Conservation (phyloP, 2,888 invertebrate genomes). For the Polydrusus cervinus region DNA sequence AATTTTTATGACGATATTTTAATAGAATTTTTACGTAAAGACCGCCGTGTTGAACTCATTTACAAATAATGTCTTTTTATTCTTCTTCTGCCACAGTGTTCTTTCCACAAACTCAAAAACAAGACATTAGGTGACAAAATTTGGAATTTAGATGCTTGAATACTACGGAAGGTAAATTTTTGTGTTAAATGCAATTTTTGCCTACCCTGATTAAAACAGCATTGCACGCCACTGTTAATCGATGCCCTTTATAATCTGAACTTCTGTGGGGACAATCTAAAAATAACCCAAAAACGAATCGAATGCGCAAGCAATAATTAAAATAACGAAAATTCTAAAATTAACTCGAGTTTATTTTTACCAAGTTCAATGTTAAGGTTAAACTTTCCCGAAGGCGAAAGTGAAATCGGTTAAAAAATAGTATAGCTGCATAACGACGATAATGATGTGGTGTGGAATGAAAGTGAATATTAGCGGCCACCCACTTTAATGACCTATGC, state of each 20-base stretch:
- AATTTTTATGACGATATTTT: too few relatives aligned
- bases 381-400: slow-evolving; percentile 30
- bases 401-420: slow-evolving; percentile 35
- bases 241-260: not conserved
- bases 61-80: too few relatives aligned
- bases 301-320: slow-evolving; percentile 16
- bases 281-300: slow-evolving; percentile 37
- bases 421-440: slow-evolving; percentile 8
- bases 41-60: too few relatives aligned
- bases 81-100: too few relatives aligned
- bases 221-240: too few relatives aligned
- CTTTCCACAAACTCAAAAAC: too few relatives aligned
- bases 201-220: too few relatives aligned
- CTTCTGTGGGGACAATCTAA: not conserved
- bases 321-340: slow-evolving; percentile 27
- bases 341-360: slow-evolving; percentile 29
- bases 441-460: slow-evolving; percentile 13
- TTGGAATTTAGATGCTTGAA: too few relatives aligned
- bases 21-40: too few relatives aligned
- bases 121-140: too few relatives aligned
- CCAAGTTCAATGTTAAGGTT: slow-evolving; percentile 34
- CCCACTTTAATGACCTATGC: not conserved
- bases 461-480: not conserved
- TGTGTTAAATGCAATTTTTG: too few relatives aligned
- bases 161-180: too few relatives aligned